Base-by-base conservation (phyloP, 37 sponge, comb jelly and placozoan genomes). In the Halisarca cf. caerulea region DNA sequence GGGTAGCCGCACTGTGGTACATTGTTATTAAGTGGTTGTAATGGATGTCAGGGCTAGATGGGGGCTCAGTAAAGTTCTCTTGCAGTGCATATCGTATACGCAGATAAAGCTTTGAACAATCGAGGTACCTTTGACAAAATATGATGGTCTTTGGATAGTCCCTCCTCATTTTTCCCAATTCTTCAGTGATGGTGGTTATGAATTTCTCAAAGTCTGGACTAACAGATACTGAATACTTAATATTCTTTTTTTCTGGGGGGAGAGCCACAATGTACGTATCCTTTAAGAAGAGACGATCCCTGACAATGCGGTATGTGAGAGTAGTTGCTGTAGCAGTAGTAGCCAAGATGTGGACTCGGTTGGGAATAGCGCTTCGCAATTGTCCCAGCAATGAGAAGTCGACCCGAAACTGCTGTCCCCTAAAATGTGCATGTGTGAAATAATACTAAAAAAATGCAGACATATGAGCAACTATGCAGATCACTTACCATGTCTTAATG, bases 241-340 rank as follows among this genome's bases (percentile, higher is more conserved):
- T 81, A 37, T 81, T 87, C 28, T 44, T 28, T 32, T 82, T 33
- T 30, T 72, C 39, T 73, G 87, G 87, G n/a, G 87, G 77, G 23
- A 80, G 33, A 30, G 81, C 57, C 18, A 86, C 58, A n/a, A 86
- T 34, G 0, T 23, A 58, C 38, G 81, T 57, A 3, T 87, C 30
- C 20, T 66, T 30, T 36, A 87, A 17, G 2, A 51, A 54, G 4
- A 87, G 60, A 0, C 71, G 25, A 8, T 54, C 25, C 33, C 39
- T 36, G 23, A 87, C 81, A 0, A 38, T 61, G 8, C 55, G 33
- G 14, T 73, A 58, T 73, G 82, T 81, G 61, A 72, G 61, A 27
- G 39, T n/a, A 45, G 87, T 87, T 23, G 81, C 81, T 25, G 87
- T 86, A 15, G 87, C 87, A 53, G 87, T 87, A 25, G 62, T 39